Percentiles rank a stretch among this genome's conserved stretches.
Conservation (phyloP, 2,113 vertebrate species). For the Mirza zaza region DNA sequence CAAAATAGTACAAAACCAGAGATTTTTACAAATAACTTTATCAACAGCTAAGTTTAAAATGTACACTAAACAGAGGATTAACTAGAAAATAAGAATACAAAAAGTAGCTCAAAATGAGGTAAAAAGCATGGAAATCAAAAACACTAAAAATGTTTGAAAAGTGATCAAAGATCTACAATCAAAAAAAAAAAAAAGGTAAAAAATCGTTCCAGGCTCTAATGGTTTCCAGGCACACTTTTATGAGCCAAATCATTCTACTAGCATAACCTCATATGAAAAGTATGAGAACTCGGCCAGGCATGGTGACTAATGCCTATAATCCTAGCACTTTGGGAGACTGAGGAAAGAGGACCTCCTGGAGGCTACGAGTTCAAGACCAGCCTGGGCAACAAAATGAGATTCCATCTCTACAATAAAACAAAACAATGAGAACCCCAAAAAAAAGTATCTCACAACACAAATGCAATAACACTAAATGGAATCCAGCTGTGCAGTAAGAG, state of each 20-base stretch:
- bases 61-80: constrained; percentile 2
- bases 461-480: neutral
- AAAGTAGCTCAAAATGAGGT: neutral
- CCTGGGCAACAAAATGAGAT: neutral
- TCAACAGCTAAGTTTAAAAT: neutral
- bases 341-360: neutral
- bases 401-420: neutral
- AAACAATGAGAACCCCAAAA: neutral
- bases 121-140: constrained; percentile 16
- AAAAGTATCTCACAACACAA: neutral
- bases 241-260: neutral
- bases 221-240: neutral
- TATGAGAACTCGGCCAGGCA: neutral
- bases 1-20: neutral
- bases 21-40: neutral
- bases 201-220: neutral
- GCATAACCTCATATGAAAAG: neutral
- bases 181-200: neutral
- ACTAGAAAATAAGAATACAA: neutral
- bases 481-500: neutral
- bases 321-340: neutral
- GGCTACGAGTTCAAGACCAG: neutral
- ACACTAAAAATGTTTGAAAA: neutral
- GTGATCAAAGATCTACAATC: neutral
- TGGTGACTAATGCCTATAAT: neutral